phyloP scores from a whole-genome alignment of 2,797 vertebrate genomes.

The Argentina silus region DNA sequence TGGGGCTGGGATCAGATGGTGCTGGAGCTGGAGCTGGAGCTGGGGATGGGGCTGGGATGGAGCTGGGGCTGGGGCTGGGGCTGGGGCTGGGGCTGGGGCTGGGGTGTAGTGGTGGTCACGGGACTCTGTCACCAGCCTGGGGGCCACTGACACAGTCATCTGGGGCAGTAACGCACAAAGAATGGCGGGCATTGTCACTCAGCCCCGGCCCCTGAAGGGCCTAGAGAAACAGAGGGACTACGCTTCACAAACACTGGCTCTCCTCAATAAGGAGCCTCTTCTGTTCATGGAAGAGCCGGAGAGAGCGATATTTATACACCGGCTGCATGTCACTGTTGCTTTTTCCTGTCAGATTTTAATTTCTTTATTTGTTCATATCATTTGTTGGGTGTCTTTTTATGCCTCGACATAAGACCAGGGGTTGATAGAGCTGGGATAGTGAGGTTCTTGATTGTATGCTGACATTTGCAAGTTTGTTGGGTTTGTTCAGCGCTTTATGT shows the following conservation, averaged over 20 bases:
- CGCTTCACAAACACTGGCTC: slow-evolving; percentile 73
- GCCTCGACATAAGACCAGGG: not conserved
- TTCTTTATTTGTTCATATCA: slow-evolving; percentile 43
- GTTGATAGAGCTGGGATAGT: not conserved
- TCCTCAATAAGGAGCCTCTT: slow-evolving; percentile 75
- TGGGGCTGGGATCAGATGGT: not conserved
- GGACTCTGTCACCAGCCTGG: slow-evolving; percentile 75
- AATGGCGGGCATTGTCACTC: slow-evolving; percentile 78
- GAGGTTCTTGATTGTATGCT: not conserved
- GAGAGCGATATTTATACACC: slow-evolving; percentile 72
- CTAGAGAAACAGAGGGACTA: slow-evolving; percentile 74
- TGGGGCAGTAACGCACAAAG: slow-evolving; percentile 75
- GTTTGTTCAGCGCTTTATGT: not conserved
- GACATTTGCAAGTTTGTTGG: not conserved
- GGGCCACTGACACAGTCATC: slow-evolving; percentile 78
- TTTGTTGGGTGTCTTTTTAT: slow-evolving; percentile 30
- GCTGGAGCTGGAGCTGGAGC: not conserved
- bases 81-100: slow-evolving; percentile 45
- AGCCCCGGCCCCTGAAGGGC: slow-evolving; percentile 73
- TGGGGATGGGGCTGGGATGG: not conserved
- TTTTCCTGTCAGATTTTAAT: slow-evolving; percentile 53
- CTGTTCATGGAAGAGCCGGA: slow-evolving; percentile 70
- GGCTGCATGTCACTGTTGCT: slow-evolving; percentile 61
- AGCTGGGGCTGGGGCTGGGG: slow-evolving; percentile 34
- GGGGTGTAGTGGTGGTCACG: slow-evolving; percentile 74